phyloP scores from a whole-genome alignment of 2,888 invertebrate genomes.

The Caenorhabditis imperialis region DNA sequence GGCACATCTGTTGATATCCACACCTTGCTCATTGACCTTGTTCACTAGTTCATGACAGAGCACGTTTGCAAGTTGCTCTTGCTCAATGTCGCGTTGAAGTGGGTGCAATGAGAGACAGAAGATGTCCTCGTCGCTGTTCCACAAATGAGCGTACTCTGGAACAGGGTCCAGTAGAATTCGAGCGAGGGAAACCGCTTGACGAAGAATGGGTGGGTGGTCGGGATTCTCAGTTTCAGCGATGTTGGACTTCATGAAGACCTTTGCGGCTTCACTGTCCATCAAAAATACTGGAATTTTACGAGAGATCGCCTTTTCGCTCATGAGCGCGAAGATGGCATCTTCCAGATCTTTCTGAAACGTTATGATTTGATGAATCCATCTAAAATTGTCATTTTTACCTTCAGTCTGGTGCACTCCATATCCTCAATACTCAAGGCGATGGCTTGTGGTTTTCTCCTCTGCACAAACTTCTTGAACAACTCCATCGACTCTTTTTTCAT shows the following conservation, averaged over 20 bases:
- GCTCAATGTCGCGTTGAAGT: conserved; percentile 81
- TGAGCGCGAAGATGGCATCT: conserved; percentile 53
- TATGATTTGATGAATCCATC: too few species aligned
- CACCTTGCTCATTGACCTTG: conserved; percentile 88
- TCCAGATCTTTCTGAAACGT: conserved; percentile 81
- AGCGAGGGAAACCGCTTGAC: conserved; percentile 93
- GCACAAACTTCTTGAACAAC: conserved; percentile 83
- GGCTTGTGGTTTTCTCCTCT: conserved; percentile 92
- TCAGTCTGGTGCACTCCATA: conserved; percentile 65
- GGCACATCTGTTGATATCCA: conserved; percentile 82
- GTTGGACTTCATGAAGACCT: conserved; percentile 91
- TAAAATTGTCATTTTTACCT: conserved; percentile 18
- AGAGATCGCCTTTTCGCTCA: conserved; percentile 86
- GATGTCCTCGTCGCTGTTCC: conserved; percentile 96
- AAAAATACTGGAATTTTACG: conserved; percentile 88
- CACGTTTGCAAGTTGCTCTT: conserved; percentile 86
- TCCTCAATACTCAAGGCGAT: conserved; percentile 91
- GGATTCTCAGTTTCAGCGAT: conserved; percentile 67
- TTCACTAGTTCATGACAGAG: conserved; percentile 91
- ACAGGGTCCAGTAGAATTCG: conserved; percentile 94
- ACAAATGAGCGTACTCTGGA: conserved; percentile 94
- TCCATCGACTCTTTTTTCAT: conserved; percentile 70
- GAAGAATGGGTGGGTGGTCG: conserved; percentile 85
- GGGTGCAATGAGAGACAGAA: conserved; percentile 93
- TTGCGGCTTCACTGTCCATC: conserved; percentile 92